Evolutionary conservation across 2,797 vertebrate genomes (phyloP), one percentile per base, ranked within the genome.

Genomic region (Paedocypris micromegethes): DNA sequence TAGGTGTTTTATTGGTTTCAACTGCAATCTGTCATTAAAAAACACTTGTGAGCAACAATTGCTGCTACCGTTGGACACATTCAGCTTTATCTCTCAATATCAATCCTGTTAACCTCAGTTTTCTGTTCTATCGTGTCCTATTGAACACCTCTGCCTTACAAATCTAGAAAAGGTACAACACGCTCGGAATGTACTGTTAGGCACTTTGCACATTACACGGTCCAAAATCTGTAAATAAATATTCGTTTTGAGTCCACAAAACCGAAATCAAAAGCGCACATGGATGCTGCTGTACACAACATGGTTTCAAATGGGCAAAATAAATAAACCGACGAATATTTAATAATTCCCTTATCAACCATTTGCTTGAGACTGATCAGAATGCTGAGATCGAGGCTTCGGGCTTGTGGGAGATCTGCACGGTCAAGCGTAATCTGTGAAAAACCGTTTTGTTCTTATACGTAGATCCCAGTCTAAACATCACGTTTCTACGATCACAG

Each of bases 11-110:
- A 92, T 93, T 93, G 90, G 89, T 92, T 91, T 91, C 87, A 92
- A 93, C 90, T 92, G 91, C 89, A 91, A 92, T 91, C 90, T 91
- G 91, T 91, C 84, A 82, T 91, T 91, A 91, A 90, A 93, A 92
- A 86, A 89, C 87, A 88, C 90, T 89, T 88, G 89, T 89, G 78
- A 91, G 89, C 90, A 91, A 88, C 88, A 88, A 87, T 43, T 37
- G 81, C 88, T 82, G 85, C 78, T 86, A 85, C 66, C 89, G 88
- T 86, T 88, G 65, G 80, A 90, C 90, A 93, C 90, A 92, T 92
- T 94, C 90, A 92, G 76, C 73, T 78, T 68, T 76, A 89, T 88
- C 23, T 58, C 54, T 50, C 55, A 83, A 86, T 89, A 86, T 88
- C 87, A 91, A 87, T 89, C 83, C 85, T 87, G 64, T 90, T 89